Base-by-base conservation (phyloP, 2,888 invertebrate genomes). In the Catocala nupta region DNA sequence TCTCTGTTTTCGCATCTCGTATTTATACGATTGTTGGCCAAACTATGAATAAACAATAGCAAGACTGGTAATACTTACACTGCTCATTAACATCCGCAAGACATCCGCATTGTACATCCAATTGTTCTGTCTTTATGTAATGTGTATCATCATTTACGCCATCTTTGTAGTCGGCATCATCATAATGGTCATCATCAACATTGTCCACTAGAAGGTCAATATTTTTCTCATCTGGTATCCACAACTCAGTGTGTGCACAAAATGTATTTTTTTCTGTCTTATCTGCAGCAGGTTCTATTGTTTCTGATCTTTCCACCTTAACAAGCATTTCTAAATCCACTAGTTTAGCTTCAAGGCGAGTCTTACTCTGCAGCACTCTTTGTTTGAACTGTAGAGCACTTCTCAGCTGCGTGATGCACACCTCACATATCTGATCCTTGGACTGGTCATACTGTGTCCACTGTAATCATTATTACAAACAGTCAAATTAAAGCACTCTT, bases 401-500 rank as follows among this genome's bases (percentile, higher is more conserved):
- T 9, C 78, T 51, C n/a, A 79, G 56, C 8, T 59, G 74, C 10
- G 78, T 80, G 33, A 79, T 80, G 13, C 78, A 79, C 0, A 80
- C 67, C 50, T 80, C 80, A 54, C 78, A 79, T 11, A 79, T 79
- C 5, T 63, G 68, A 12, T 70, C 59, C 8, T 53, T 74, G 0
- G n/a, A 43, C 5, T 59, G 42, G 7, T 54, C 55, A 3, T 36
- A 45, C 0, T 53, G 51, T 0, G 61, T 55, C 68, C 71, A 67
- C 78, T 79, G 63, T 0, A 71, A 64, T 45, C 3, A 58, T n/a
- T 25, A 25, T 25, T 25, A 25, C 25, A 25, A 25, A 25, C 83
- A 25, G 63, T 63, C 34, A 84, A 58, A 49, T 71, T 69, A 12
- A 81, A 84, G 51, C 83, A 83, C 0, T 80, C 76, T 5, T 58